Percentiles rank a stretch among this genome's conserved stretches.
Conservation (phyloP, 2,888 invertebrate genomes). For the Lycocerus yunnanus region DNA sequence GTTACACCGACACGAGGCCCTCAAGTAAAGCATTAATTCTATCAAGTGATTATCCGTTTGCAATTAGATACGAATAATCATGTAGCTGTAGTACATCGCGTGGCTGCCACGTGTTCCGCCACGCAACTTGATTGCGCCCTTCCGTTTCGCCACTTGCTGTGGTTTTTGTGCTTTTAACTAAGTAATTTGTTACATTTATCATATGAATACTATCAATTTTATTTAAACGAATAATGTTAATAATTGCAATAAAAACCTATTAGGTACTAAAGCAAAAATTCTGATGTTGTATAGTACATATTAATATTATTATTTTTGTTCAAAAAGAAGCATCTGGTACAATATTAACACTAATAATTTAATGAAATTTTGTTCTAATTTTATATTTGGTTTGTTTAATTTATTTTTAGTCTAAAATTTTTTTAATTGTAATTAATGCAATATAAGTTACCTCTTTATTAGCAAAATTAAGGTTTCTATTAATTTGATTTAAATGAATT, state of each 20-base stretch:
- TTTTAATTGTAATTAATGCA: no score
- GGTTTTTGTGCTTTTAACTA: constrained; percentile 22
- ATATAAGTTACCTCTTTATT: no score
- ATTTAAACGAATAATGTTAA: neutral
- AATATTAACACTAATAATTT: no score
- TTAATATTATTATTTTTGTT: no score
- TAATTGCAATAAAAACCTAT: neutral
- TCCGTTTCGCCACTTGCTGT: constrained; percentile 24
- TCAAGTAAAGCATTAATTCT: constrained; percentile 53
- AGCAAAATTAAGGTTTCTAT: no score
- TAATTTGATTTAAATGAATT: no score
- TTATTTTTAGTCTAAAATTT: no score
- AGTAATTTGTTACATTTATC: constrained; percentile 18
- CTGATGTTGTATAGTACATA: no score
- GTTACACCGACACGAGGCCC: constrained; percentile 44
- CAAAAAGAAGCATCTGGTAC: no score
- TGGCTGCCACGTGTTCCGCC: constrained; percentile 39
- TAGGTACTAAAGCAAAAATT: no score
- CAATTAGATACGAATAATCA: constrained; percentile 51
- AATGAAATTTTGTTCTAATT: no score
- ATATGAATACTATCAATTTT: neutral
- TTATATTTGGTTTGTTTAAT: no score
- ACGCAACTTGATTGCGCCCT: constrained; percentile 24
- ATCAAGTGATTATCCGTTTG: constrained; percentile 52
- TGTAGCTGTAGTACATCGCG: constrained; percentile 40